phyloP scores from a whole-genome alignment of 2,797 vertebrate species.

The Muscicapa comitata region DNA sequence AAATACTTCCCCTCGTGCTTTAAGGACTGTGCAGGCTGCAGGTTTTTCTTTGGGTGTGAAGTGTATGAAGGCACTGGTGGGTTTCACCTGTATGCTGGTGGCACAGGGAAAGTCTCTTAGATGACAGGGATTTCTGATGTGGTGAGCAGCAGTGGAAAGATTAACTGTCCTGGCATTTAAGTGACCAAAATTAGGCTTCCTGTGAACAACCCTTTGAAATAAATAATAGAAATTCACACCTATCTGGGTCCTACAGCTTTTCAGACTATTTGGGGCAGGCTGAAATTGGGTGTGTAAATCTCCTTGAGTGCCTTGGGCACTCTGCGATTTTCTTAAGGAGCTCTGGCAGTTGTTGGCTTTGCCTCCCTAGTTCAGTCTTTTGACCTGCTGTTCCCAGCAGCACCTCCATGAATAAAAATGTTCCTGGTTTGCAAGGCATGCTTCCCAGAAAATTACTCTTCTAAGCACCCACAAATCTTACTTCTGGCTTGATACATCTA shows the following conservation, averaged over 20 bases:
- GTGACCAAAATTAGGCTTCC: conserved; percentile 72
- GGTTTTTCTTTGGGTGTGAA: background rate
- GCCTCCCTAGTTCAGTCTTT: conserved; percentile 14
- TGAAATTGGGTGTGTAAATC: conserved; percentile 49
- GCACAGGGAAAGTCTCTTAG: background rate
- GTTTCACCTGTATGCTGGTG: background rate
- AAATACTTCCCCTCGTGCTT: rapidly evolving
- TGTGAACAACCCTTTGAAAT: conserved; percentile 62
- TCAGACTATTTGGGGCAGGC: background rate
- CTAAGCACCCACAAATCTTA: conserved; percentile 39
- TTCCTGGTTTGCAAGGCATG: conserved; percentile 29
- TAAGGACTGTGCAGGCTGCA: background rate
- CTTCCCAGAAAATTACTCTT: conserved; percentile 27
- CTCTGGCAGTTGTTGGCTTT: background rate
- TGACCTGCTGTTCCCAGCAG: conserved; percentile 35
- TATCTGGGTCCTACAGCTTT: background rate
- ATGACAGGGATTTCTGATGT: conserved; percentile 51
- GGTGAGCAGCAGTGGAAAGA: conserved; percentile 60
- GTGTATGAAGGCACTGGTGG: background rate
- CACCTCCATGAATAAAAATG: conserved; percentile 40
- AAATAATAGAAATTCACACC: conserved; percentile 72
- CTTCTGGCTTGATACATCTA: conserved; percentile 14
- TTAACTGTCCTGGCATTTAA: conserved; percentile 71
- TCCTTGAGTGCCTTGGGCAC: background rate
- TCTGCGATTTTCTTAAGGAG: background rate